Conservation (phyloP, 2,113 vertebrate genomes). For the Crypturellus undulatus region DNA sequence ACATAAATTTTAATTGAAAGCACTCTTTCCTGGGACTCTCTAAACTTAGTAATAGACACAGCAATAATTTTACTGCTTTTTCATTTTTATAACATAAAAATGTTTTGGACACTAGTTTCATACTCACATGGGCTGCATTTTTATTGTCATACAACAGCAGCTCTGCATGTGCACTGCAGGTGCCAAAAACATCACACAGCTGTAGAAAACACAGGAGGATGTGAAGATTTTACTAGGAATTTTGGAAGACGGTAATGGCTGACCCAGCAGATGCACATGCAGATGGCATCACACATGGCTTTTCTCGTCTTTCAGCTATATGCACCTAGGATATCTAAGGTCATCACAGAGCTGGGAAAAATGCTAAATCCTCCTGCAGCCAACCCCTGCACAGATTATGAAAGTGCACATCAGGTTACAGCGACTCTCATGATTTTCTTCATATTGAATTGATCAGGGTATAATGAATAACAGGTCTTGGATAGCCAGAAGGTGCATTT, state of each 20-base stretch:
- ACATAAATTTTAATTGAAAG: neutral
- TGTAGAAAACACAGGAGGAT: neutral
- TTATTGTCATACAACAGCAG: neutral
- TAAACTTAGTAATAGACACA: neutral
- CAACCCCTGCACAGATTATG: neutral
- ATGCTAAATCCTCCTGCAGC: neutral
- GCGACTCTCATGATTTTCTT: neutral
- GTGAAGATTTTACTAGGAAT: neutral
- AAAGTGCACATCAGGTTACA: neutral
- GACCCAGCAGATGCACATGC: neutral
- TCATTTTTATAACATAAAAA: neutral
- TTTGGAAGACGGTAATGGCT: neutral
- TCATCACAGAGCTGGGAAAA: neutral
- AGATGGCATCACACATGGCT: neutral
- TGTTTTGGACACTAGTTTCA: slow-evolving; percentile 1
- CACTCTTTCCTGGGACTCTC: neutral
- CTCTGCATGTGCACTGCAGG: neutral
- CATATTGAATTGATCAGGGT: neutral
- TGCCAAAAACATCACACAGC: neutral
- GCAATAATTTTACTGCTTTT: neutral
- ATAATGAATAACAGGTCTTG: too few species aligned
- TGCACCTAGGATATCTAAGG: neutral
- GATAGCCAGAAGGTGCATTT: neutral
- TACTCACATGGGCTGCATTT: neutral
- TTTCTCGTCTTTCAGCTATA: neutral